Conservation (phyloP, 2,797 vertebrate species). For the Cirrhinus molitorella region DNA sequence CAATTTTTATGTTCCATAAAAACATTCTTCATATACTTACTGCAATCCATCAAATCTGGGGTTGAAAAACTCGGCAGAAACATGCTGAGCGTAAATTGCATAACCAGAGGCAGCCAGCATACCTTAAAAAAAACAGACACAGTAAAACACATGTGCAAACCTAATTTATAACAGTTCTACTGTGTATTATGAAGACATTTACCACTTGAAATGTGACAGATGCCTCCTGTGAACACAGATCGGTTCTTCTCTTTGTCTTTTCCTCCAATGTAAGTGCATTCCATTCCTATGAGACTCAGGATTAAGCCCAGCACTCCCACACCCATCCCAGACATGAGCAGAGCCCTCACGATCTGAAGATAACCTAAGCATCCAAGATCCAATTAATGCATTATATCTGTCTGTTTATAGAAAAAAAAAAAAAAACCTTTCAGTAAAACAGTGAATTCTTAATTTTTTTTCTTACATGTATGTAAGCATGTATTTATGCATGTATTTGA, state of each 20-base stretch:
- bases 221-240: constrained; percentile 74
- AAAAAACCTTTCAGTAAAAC: too few species aligned
- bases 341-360: constrained; percentile 81
- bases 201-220: constrained; percentile 79
- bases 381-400: background rate
- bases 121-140: constrained; percentile 65
- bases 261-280: constrained; percentile 84
- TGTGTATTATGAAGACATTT: constrained; percentile 10
- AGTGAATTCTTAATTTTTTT: too few species aligned
- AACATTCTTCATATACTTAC: constrained; percentile 69
- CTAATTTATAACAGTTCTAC: background rate
- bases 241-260: constrained; percentile 78
- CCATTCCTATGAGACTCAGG: constrained; percentile 82
- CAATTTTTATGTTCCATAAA: too few species aligned
- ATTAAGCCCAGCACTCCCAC: constrained; percentile 82
- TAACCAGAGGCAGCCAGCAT: constrained; percentile 74
- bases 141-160: background rate
- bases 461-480: too few species aligned
- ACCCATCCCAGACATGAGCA: constrained; percentile 77
- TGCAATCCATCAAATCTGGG: constrained; percentile 67
- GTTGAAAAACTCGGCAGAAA: constrained; percentile 77
- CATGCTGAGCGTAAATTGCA: constrained; percentile 75
- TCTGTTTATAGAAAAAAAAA: background rate
- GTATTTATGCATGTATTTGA: too few species aligned
- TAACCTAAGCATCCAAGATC: constrained; percentile 65